Base-by-base conservation (phyloP, 2,797 vertebrate species). In the Anisognathus igniventris region DNA sequence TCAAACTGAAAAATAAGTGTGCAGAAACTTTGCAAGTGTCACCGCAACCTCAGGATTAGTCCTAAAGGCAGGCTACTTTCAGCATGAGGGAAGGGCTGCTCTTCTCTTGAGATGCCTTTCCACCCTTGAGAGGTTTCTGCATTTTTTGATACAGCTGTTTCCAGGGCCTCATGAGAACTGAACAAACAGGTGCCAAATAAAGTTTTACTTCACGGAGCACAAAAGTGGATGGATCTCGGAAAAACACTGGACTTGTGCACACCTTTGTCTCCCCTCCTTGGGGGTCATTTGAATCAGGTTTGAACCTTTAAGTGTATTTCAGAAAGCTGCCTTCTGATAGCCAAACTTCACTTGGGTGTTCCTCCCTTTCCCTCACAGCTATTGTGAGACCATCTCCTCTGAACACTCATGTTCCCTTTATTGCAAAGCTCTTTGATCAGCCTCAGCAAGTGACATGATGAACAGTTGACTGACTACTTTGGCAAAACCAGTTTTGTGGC, bases 131-230 rank as follows among this genome's bases (percentile, higher is more conserved):
- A 93, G 53, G 65, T 93, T 93, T 94, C 83, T 90, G 82, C 35
- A 57, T 95, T 95, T 96, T 96, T 67, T 86, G 61, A 77, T 90
- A 80, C 86, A 93, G 88, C 76, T 92, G 73, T 86, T 93, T 50
- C 53, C 88, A 83, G 40, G 57, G 45, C 50, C 88, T 80, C 51
- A 37, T 50, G 74, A 70, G 85, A 91, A 24, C 48, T 37, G 65
- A 88, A 61, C 27, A 79, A 90, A 82, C 72, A 91, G 61, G 90
- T 83, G 87, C 62, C 78, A 86, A 48, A 86, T 77, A 85, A 80
- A 24, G 4, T 88, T 90, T 73, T 91, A 31, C 60, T 89, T 83
- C 57, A 57, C 57, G 37, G n/a, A 89, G 14, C 33, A 58, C 60
- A 67, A 25, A 92, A 89, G 31, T 54, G 35, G 48, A 60, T 45